Base-by-base conservation (phyloP, 2,113 vertebrate species). In the Plecotus auritus region DNA sequence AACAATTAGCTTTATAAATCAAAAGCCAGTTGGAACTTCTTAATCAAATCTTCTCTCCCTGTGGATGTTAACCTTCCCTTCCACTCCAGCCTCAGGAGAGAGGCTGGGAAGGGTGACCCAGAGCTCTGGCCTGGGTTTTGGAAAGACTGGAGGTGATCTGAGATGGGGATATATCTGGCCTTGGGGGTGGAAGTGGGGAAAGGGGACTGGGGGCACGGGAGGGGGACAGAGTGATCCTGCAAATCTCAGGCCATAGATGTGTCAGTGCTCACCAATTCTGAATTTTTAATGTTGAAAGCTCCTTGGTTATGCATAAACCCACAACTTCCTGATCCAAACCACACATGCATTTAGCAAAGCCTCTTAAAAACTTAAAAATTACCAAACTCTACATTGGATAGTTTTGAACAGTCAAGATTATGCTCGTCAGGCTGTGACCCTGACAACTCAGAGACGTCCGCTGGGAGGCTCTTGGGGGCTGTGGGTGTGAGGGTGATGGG, bases 211-310 rank as follows among this genome's bases (percentile, higher is more conserved):
- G 92, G 82, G 35, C 59, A 2, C 0, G 9, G 12, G 10, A 49
- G 40, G 45, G 51, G 90, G 72, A 91, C 51, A 22, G 45, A 42
- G 59, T 78, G 90, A 93, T 40, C 85, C 90, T 69, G 67, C 72
- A 1, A 28, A 74, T 49, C 73, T 81, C 73, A 67, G 67, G 11
- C 87, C 93, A 90, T 96, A 64, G 97, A 96, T 90, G 84, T 92
- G 89, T 40, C 37, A 22, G 67, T 37, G 87, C 70, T 76, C 81
- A 87, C 96, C 40, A 2, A 94, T 74, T 94, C 90, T 97, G 90
- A 96, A 97, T 97, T 97, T 97, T 97, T 97, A 97, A 97, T 97
- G 96, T 84, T 94, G 85, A 86, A 93, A 97, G 97, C 96, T 90
- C 92, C 92, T 93, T 78, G 89, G 69, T 95, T 83, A 94, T 90